A percentile compares a stretch with the other conserved stretches of the same genome.
phyloP scores from a whole-genome alignment of 2,797 vertebrate species.

The Calcarius lapponicus region DNA sequence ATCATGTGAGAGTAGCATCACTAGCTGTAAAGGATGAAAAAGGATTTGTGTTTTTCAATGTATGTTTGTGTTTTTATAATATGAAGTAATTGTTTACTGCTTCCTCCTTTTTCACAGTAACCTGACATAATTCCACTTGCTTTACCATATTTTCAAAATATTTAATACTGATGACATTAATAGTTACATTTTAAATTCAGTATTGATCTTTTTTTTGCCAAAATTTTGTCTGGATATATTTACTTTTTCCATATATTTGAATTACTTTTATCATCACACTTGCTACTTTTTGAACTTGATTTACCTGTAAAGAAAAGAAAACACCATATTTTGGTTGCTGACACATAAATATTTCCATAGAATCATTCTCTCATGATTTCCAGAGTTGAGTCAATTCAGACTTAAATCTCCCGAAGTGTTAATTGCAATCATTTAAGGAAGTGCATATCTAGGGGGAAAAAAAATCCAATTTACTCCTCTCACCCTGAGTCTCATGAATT shows the following conservation, averaged over 20 bases:
- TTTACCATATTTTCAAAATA: neutral
- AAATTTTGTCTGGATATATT: neutral
- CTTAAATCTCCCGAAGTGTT: neutral
- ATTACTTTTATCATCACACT: slow-evolving; percentile 16
- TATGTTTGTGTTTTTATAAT: neutral
- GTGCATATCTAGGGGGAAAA: rapidly evolving
- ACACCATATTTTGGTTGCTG: neutral
- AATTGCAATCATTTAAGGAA: neutral
- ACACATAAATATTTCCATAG: neutral
- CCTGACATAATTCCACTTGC: neutral
- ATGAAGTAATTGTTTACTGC: neutral
- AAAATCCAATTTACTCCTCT: neutral
- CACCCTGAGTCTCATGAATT: neutral
- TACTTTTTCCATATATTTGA: neutral
- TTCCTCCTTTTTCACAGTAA: neutral
- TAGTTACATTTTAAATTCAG: neutral
- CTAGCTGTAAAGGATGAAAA: slow-evolving; percentile 31
- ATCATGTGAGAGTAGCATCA: neutral
- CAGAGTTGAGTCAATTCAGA: neutral
- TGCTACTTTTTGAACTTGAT: neutral
- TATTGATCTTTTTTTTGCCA: neutral
- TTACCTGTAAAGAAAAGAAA: neutral
- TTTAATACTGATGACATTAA: neutral
- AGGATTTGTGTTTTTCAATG: neutral
- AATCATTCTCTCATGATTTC: neutral